Base-by-base conservation (phyloP, 2,888 invertebrate species). In the Griposia aprilina region DNA sequence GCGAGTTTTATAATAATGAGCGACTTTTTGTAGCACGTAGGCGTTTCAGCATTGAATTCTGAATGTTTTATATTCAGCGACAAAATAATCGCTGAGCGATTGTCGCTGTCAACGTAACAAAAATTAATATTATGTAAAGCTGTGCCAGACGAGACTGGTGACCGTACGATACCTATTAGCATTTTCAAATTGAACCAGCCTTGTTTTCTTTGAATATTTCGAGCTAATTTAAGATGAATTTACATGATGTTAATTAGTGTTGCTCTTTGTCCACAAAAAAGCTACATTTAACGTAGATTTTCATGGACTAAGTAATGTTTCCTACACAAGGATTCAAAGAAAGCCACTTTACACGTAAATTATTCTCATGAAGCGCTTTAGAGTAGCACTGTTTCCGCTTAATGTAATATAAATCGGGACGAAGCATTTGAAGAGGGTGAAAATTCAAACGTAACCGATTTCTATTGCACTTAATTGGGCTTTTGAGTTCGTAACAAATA, bases 141-240 rank as follows among this genome's bases (percentile, higher is more conserved):
- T 26, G 36, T 57, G 36, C 67, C 36, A 75, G 45, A 62, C 63
- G 60, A 72, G 55, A 45, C 50, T 55, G 20, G 62, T 26, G 67
- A 74, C 80, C 52, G 81, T 65, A 62, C 71, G 63, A 66, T 73
- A 74, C 83, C 59, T 80, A 88, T 86, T 89, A 81, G 86, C 88
- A 88, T 89, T 69, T 76, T 75, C 65, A 83, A 87, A 83, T 79
- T 78, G 76, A 81, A 66, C 57, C 74, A 36, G 63, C 79, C 81
- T 85, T 82, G 80, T 87, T 84, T 77, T 72, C 83, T 80, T 77
- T 83, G 86, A 80, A 87, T 85, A 80, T 77, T 80, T 76, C 60
- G 41, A 45, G 82, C 72, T 78, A 79, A 84, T 79, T 80, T 74
- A 13, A 78, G 72, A 55, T 66, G 41, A 80, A 88, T 82, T 85